Conservation (phyloP, 2,113 vertebrate genomes). For the Coryphaenoides rupestris region DNA sequence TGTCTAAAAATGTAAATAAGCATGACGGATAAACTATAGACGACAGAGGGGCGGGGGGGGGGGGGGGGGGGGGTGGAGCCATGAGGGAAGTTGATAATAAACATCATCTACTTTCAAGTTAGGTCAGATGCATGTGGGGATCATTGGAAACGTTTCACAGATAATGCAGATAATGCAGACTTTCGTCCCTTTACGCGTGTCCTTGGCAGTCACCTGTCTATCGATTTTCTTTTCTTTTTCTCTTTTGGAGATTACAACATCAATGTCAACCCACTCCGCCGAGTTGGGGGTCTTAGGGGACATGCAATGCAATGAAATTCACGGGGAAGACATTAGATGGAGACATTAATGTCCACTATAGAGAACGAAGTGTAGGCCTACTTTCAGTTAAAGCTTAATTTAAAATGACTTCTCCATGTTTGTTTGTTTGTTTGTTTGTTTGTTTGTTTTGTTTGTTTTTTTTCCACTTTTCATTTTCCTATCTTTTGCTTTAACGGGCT, state of each 20-base stretch:
- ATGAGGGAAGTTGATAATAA: neutral
- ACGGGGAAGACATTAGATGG: constrained; percentile 25
- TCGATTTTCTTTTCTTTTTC: constrained; percentile 65
- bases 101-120: constrained; percentile 5
- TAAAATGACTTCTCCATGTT: neutral
- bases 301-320: constrained; percentile 36
- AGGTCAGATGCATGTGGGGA: constrained; percentile 37
- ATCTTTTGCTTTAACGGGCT: constrained; percentile 31
- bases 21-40: constrained; percentile 2
- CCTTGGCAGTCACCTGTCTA: constrained; percentile 58
- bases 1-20: neutral
- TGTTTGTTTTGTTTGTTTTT: too few relatives aligned
- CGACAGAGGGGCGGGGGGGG: neutral
- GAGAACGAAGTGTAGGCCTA: constrained; percentile 26
- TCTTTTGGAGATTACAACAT: constrained; percentile 65
- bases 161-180: constrained; percentile 64
- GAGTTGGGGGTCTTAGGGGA: constrained; percentile 19
- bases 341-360: constrained; percentile 37
- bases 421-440: neutral
- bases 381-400: neutral
- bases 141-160: constrained; percentile 55
- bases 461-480: neutral
- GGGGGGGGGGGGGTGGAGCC: neutral
- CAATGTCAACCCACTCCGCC: constrained; percentile 54
- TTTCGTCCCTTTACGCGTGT: constrained; percentile 41